Conservation (phyloP, 2,113 vertebrate species). For the Carassius auratus region DNA sequence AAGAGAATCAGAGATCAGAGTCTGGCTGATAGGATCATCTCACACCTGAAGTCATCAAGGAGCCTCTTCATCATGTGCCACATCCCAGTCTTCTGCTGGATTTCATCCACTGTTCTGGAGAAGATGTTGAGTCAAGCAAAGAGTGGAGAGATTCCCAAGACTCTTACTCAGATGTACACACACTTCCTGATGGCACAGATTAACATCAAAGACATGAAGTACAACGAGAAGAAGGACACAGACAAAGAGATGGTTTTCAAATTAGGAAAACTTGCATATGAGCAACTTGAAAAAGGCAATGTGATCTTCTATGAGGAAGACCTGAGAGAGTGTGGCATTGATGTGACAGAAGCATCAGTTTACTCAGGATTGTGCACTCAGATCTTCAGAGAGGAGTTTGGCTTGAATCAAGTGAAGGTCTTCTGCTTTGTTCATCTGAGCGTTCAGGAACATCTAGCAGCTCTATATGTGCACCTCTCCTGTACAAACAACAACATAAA, state of each 20-base stretch:
- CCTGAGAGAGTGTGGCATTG: background rate
- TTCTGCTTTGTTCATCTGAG: constrained; percentile 19
- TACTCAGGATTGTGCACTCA: constrained; percentile 20
- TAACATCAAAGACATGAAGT: rapidly evolving
- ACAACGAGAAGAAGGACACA: background rate
- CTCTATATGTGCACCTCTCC: background rate
- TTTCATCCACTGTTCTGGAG: constrained; percentile 3
- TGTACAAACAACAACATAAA: background rate
- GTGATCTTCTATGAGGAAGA: constrained; percentile 6
- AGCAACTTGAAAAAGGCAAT: background rate
- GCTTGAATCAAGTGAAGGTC: background rate
- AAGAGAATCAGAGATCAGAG: background rate
- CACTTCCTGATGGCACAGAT: rapidly evolving
- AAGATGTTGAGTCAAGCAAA: constrained; percentile 7
- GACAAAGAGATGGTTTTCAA: background rate
- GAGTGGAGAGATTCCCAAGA: background rate
- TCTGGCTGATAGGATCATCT: background rate
- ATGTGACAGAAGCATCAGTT: constrained; percentile 4
- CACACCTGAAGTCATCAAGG: constrained; percentile 15
- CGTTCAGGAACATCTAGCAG: background rate
- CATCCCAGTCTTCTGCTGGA: constrained; percentile 25
- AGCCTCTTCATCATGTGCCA: constrained; percentile 5
- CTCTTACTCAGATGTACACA: constrained; percentile 2
- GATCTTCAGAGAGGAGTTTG: constrained; percentile 2
- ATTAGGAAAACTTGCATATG: rapidly evolving